Base-by-base conservation (phyloP, 1,140 invertebrate genomes). In the Magallana angulata region DNA sequence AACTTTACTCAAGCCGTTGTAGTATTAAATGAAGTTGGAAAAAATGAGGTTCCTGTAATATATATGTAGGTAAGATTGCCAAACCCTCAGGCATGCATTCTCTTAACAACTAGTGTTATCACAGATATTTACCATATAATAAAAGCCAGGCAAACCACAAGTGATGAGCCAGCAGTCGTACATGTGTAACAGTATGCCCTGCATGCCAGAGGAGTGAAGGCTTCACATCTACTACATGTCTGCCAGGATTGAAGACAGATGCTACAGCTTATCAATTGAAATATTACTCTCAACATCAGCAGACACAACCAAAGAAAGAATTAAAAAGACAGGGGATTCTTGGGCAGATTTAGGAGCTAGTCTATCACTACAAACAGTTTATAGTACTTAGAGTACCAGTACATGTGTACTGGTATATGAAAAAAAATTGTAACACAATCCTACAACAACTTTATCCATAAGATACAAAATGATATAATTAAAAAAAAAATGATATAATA, bases 201-300 rank as follows among this genome's bases (percentile, higher is more conserved):
- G 68, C 36, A 76, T 76, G 68, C 24, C 36, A 30, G 36, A 6
- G 68, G 68, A 76, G 36, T 76, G 68, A 24, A 18, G 36, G 68
- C 68, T 30, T 76, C 36, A 76, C 36, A 48, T 48, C 36, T 48
- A 48, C 36, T 48, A 30, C 68, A 76, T 30, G 24, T 76, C 68
- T 76, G 68, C 24, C 24, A 30, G 24, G 68, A 76, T 76, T 76
- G 68, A 76, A 76, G 68, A 76, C 68, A 76, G 68, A 30, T 76
- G 68, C 68, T 36, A 7, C 24, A 30, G 24, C 30, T 76, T 76
- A 76, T 76, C 68, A 76, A 76, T 76, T 76, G 68, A 76, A 76
- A 76, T 82, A 82, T 82, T 9, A 57, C n/a, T 57, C 7, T 82
- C 62, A 64, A 14, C 62, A 64, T 64, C 62, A 16, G 62, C 62